Conservation (phyloP, 2,888 invertebrate genomes). For the Pyrochroa serraticornis region DNA sequence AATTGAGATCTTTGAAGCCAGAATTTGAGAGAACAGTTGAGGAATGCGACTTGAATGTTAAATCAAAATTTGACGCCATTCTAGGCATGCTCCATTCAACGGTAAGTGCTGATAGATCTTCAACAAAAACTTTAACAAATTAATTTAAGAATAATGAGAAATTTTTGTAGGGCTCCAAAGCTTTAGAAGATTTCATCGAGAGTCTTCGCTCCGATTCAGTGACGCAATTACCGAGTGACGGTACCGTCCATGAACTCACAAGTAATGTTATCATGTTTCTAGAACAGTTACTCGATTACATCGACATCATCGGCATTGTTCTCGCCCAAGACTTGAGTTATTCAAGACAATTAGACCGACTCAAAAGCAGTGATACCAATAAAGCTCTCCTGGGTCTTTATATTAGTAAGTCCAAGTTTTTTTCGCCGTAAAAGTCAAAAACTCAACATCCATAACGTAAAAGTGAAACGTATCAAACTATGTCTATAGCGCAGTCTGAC, state of each 20-base stretch:
- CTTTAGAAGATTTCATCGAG: constrained; percentile 92
- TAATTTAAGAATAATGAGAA: constrained; percentile 1
- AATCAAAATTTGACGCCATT: constrained; percentile 75
- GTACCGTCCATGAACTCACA: constrained; percentile 96
- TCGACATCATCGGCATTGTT: constrained; percentile 76
- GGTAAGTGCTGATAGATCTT: constrained; percentile 58
- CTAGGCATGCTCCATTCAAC: constrained; percentile 76
- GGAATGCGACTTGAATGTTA: constrained; percentile 71
- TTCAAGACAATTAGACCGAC: constrained; percentile 61
- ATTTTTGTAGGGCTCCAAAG: constrained; percentile 79
- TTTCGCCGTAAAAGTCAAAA: no score
- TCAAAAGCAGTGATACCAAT: constrained; percentile 62
- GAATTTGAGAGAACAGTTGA: constrained; percentile 81
- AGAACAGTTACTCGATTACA: constrained; percentile 82
- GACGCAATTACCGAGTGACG: constrained; percentile 90
- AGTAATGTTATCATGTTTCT: constrained; percentile 92
- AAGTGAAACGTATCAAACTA: no score
- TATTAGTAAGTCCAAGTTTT: constrained; percentile 67
- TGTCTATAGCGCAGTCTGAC: no score
- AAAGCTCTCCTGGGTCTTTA: constrained; percentile 78
- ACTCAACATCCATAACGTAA: no score
- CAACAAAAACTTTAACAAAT: neutral
- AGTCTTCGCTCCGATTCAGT: constrained; percentile 79
- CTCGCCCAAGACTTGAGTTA: constrained; percentile 67
- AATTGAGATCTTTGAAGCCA: constrained; percentile 75